Evolutionary conservation across 2,113 vertebrate genomes (phyloP).

Genomic region (Coracopsis vasa): DNA sequence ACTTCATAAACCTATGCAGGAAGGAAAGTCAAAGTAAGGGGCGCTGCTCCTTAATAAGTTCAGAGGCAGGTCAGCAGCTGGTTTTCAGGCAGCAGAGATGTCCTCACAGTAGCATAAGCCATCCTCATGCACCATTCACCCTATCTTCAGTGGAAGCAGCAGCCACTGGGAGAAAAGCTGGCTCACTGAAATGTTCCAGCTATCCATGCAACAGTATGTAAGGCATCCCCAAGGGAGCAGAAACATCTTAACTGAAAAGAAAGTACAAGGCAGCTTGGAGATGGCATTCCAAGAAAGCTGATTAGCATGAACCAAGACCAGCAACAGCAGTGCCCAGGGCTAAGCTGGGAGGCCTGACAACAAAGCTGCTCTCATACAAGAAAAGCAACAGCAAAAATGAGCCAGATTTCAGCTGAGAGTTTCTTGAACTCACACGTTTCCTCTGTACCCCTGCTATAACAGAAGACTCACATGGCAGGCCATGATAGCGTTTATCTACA

Average conservation of each 20-base stretch:
- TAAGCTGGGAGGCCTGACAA: not conserved
- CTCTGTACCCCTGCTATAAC: not conserved
- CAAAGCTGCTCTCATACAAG: not conserved
- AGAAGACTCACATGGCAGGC: accelerated
- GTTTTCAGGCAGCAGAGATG: not conserved
- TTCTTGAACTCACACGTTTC: not conserved
- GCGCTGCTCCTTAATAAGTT: not conserved
- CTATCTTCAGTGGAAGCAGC: not conserved
- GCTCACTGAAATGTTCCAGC: not conserved
- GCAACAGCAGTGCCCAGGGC: not conserved
- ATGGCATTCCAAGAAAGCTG: not conserved
- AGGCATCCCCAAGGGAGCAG: not conserved
- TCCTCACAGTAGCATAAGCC: not conserved
- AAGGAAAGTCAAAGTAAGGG: not conserved
- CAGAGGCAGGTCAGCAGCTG: not conserved
- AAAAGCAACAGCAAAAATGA: not conserved
- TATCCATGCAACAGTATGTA: not conserved
- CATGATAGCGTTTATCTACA: not conserved
- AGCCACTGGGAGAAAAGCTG: not conserved
- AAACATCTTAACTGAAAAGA: not conserved
- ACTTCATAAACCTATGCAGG: not conserved
- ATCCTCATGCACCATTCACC: no score
- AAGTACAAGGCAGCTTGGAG: not conserved
- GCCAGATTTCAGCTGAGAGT: not conserved
- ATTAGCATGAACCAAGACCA: not conserved